A percentile compares a stretch with the other conserved stretches of the same genome.
phyloP scores from a whole-genome alignment of 2,888 invertebrate genomes.

The Branchellion lobata region DNA sequence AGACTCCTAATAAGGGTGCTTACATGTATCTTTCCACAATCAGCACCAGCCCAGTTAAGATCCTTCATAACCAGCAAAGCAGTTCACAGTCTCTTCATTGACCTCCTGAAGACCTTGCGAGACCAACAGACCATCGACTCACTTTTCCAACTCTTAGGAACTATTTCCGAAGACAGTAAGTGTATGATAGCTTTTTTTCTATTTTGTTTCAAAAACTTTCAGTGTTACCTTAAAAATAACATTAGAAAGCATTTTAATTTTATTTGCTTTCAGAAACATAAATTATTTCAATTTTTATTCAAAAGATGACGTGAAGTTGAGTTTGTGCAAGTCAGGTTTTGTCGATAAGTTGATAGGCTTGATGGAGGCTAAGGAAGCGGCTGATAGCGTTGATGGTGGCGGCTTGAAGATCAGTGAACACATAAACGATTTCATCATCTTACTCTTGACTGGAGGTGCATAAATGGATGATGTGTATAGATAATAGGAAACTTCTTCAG shows the following conservation, averaged over 20 bases:
- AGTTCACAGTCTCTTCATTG: neutral
- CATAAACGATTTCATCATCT: slow-evolving; percentile 17
- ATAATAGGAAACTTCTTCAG: too few species aligned
- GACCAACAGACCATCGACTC: slow-evolving; percentile 37
- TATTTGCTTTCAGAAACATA: too few species aligned
- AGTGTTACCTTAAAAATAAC: too few species aligned
- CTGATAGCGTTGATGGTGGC: neutral
- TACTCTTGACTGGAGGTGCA: slow-evolving; percentile 35
- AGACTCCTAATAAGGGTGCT: too few species aligned
- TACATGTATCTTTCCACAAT: too few species aligned
- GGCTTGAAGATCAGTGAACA: slow-evolving; percentile 2
- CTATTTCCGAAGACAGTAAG: slow-evolving; percentile 22
- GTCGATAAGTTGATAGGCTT: slow-evolving; percentile 1
- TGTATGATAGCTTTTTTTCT: too few species aligned
- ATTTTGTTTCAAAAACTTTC: too few species aligned
- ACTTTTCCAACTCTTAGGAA: slow-evolving; percentile 25
- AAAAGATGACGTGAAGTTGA: slow-evolving; percentile 17
- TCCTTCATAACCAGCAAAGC: neutral
- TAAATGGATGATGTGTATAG: too few species aligned
- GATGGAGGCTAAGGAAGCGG: neutral
- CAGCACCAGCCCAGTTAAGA: neutral
- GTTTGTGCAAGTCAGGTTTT: neutral
- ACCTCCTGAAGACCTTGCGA: neutral
- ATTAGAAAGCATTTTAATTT: too few species aligned
- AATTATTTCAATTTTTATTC: too few species aligned